Evolutionary conservation across 2,888 invertebrate species (phyloP).

Genomic region (Neoitamus cyanurus): DNA sequence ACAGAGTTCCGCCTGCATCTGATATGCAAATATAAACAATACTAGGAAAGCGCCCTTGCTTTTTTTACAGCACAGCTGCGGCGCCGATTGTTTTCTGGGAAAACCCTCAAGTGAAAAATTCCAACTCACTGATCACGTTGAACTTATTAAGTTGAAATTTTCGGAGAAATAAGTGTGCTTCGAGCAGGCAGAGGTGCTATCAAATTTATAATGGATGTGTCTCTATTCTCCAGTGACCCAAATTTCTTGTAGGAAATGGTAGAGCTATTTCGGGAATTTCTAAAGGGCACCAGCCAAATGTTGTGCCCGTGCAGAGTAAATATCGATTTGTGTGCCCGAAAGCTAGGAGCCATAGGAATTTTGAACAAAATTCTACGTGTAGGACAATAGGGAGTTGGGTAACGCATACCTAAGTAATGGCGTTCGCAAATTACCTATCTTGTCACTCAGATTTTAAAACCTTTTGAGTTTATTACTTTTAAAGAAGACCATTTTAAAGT

Average conservation of each 20-base stretch:
- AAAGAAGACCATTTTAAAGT: background rate
- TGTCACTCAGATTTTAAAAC: background rate
- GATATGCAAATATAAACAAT: background rate
- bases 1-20: background rate
- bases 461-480: background rate
- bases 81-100: background rate
- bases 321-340: background rate
- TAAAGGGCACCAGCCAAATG: background rate
- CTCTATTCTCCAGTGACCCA: background rate
- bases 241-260: background rate
- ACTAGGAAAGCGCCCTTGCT: background rate
- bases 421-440: background rate
- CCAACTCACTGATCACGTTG: background rate
- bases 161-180: background rate
- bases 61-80: background rate
- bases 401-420: background rate
- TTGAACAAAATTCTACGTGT: background rate
- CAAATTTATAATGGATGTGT: background rate
- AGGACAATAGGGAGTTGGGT: background rate
- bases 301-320: background rate
- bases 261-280: background rate
- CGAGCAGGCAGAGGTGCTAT: background rate
- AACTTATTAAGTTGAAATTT: background rate
- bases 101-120: background rate
- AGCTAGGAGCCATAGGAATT: background rate